Base-by-base conservation (phyloP, 2,113 vertebrate species). In the Hippocampus comes region DNA sequence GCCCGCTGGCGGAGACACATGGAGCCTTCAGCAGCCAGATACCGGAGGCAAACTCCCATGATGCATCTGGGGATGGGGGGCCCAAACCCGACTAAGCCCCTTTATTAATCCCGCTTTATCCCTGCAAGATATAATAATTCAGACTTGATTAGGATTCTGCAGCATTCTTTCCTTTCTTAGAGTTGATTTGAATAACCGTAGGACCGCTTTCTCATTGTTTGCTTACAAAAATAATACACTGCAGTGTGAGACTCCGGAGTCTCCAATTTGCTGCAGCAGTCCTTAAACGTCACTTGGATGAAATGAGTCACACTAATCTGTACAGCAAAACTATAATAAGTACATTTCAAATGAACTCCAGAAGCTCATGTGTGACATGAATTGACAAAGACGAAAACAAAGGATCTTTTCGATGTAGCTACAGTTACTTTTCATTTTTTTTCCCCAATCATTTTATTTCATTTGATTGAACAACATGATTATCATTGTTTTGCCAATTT, bases 81-180 rank as follows among this genome's bases (percentile, higher is more conserved):
- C 81, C 78, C 72, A 88, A 91, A 90, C 86, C 81, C 84, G 84
- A 79, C 69, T 73, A 87, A 90, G 90, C 70, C 85, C 14, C 67
- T 65, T 30, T 57, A 88, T 80, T 91, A 91, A 92, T 93, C 89
- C 87, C 72, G 6, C 48, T 73, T 82, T 81, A 91, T 90, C 84
- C 87, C 81, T 67, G 61, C n/a, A 53, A 82, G 84, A 85, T 84
- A 83, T 84, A 87, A 89, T 87, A 87, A 89, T 89, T 89, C 81
- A 78, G 81, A 86, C 79, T 84, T 90, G 87, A 91, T 88, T 88
- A 88, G 76, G 68, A 81, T 84, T 83, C 84, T 78, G 82, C 71
- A 8, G 53, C 83, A 79, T 85, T 84, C 72, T 72, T 57, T 76
- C 30, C 68, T 63, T 85, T 78, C 66, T 83, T 78, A 46, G 67